Conservation (phyloP, 2,113 vertebrate genomes). For the Balaeniceps rex region DNA sequence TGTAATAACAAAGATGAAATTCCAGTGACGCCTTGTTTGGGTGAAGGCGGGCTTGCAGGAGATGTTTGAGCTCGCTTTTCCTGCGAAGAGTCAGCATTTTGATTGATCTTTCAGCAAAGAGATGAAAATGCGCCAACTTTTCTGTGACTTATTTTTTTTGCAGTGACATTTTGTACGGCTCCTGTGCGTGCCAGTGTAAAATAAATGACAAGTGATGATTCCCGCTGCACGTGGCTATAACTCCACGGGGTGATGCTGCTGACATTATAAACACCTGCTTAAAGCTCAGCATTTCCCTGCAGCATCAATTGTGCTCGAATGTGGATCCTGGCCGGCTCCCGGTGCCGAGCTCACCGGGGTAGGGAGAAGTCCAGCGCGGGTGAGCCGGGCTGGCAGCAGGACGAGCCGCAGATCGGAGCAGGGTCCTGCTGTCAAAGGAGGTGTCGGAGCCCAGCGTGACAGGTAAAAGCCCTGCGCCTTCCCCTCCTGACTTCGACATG, state of each 20-base stretch:
- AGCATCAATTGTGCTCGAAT: accelerated
- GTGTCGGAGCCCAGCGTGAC: not conserved
- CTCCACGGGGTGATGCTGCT: not conserved
- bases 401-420: not conserved
- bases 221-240: not conserved
- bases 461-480: not conserved
- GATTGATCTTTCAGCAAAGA: not conserved
- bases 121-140: not conserved
- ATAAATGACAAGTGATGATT: not conserved
- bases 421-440: not conserved
- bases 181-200: not conserved
- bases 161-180: not conserved
- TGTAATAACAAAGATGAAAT: not conserved
- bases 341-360: not conserved
- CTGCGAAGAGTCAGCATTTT: not conserved
- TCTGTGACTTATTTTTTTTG: not conserved
- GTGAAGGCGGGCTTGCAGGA: not conserved
- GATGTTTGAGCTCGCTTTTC: not conserved
- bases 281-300: not conserved
- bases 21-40: not conserved
- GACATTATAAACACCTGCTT: not conserved
- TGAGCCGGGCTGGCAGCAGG: not conserved
- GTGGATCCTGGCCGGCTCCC: not conserved
- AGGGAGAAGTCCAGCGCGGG: not conserved
- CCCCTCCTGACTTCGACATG: not conserved